Conservation (phyloP, 1,140 invertebrate species). For the Diachasma alloeum region DNA sequence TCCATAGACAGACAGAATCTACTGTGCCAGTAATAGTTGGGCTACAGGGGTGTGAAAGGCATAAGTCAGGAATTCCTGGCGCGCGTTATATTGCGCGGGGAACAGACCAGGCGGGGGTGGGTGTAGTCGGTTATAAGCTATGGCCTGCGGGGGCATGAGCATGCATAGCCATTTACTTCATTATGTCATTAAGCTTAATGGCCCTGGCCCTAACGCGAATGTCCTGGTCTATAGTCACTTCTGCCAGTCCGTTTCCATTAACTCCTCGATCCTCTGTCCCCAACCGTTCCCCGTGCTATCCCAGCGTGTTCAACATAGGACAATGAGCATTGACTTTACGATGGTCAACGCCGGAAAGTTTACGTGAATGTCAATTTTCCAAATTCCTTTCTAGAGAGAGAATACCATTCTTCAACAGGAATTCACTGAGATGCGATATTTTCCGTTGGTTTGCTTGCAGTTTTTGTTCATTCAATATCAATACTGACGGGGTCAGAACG, state of each 20-base stretch:
- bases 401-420: background rate
- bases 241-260: conserved; percentile 62
- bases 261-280: conserved; percentile 37
- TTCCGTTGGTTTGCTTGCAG: too few relatives aligned
- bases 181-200: conserved; percentile 69
- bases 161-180: conserved; percentile 68
- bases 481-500: too few relatives aligned
- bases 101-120: conserved; percentile 14
- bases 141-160: conserved; percentile 50
- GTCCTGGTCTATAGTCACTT: conserved; percentile 61
- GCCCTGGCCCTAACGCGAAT: conserved; percentile 61
- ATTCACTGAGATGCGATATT: too few relatives aligned
- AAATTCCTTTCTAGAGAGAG: background rate
- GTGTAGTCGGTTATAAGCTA: conserved; percentile 58
- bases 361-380: conserved; percentile 13
- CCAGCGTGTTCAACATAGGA: conserved; percentile 21
- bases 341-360: conserved; percentile 41
- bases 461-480: too few relatives aligned
- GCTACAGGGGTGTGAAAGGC: conserved; percentile 48
- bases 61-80: conserved; percentile 65
- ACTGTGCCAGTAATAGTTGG: conserved; percentile 37
- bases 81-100: conserved; percentile 63
- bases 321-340: conserved; percentile 59
- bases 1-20: conserved; percentile 15
- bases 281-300: background rate